phyloP scores from a whole-genome alignment of 1,140 invertebrate species.

The Leptopilina boulardi region DNA sequence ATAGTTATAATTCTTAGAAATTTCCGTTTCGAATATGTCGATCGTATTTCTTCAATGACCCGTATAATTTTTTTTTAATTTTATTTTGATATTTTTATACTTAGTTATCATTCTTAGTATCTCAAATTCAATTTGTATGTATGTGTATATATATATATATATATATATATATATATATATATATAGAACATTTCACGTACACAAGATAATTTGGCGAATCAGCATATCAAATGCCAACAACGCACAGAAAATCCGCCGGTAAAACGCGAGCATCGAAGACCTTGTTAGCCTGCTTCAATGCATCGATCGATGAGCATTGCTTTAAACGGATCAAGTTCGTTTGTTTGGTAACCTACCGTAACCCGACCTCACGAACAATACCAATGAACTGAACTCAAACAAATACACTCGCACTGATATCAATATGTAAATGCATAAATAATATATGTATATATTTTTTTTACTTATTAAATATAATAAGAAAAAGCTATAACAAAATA shows the following conservation, averaged over 20 bases:
- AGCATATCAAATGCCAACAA: constrained; percentile 30
- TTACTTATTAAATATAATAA: no score
- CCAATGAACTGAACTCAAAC: constrained; percentile 4
- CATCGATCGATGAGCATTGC: constrained; percentile 25
- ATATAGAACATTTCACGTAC: background rate
- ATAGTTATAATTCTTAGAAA: no score
- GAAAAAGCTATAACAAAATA: no score
- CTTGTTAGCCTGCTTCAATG: constrained; percentile 28
- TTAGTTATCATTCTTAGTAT: constrained; percentile 6
- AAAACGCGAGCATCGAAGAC: constrained; percentile 32
- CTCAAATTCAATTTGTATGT: background rate
- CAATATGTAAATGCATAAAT: background rate
- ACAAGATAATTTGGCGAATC: constrained; percentile 13
- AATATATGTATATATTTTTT: background rate
- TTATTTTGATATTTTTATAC: background rate
- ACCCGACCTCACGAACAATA: constrained; percentile 2
- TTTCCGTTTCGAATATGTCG: no score
- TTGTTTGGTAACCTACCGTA: constrained; percentile 30
- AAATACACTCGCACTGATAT: background rate
- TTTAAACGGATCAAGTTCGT: constrained; percentile 27
- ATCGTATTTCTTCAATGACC: no score
- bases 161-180: no score
- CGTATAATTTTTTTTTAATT: background rate
- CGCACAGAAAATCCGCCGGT: constrained; percentile 3
- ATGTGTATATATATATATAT: no score